phyloP scores from a whole-genome alignment of 1,140 invertebrate species.

The Meloidogyne chitwoodi region DNA sequence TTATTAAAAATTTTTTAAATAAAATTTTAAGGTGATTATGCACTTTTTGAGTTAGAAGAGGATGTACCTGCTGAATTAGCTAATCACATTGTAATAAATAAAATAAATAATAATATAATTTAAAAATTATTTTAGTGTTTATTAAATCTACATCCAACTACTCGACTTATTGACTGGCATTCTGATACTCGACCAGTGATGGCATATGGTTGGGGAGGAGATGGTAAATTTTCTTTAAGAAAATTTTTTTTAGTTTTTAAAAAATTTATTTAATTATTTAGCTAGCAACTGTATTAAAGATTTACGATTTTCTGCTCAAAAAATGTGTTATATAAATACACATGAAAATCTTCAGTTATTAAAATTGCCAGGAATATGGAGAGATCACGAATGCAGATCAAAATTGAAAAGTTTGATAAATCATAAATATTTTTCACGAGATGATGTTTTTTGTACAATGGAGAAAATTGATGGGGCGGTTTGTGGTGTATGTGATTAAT shows the following conservation, averaged over 20 bases:
- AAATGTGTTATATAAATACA: not conserved
- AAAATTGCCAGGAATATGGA: slow-evolving; percentile 1
- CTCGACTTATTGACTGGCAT: not conserved
- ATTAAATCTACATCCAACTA: not conserved
- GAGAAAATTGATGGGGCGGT: not conserved
- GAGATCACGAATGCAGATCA: not conserved
- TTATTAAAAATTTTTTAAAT: no score
- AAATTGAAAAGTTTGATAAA: not conserved
- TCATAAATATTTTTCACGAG: not conserved
- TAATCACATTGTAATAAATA: slow-evolving; percentile 7
- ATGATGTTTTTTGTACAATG: slow-evolving; percentile 6
- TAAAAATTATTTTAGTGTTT: not conserved
- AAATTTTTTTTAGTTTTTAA: not conserved
- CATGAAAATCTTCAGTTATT: not conserved
- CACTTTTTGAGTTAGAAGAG: slow-evolving; percentile 2
- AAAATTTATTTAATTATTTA: no score
- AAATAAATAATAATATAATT: not conserved
- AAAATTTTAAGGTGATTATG: not conserved
- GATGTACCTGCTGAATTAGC: slow-evolving; percentile 3
- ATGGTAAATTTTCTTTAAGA: not conserved
- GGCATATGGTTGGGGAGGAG: not conserved
- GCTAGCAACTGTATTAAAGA: no score
- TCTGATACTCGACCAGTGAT: not conserved
- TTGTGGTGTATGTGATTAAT: not conserved
- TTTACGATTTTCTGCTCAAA: not conserved